Evolutionary conservation across 23 tunicate genomes (phyloP).

Genomic region (Phallusia fumigata): DNA sequence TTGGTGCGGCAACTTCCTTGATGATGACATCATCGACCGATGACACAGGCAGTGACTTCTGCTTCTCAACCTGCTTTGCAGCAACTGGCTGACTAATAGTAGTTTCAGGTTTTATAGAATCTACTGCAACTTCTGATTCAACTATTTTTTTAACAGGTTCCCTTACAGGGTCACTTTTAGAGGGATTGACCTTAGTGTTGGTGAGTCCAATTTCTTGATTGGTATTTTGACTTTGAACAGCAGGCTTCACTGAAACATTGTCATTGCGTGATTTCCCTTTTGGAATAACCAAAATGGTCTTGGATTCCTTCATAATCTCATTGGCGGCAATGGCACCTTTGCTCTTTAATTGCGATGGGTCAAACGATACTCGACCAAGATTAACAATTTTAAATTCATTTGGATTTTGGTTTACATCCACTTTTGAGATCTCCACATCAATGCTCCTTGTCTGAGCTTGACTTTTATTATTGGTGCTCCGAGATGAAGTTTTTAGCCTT

Average conservation of each 20-base stretch:
- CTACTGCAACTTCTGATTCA: too few relatives aligned
- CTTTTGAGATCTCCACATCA: neutral
- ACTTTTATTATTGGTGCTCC: neutral
- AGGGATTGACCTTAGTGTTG: neutral
- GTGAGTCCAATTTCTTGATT: too few relatives aligned
- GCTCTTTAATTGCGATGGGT: constrained; percentile 29
- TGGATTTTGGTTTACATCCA: neutral
- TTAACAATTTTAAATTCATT: constrained; percentile 26
- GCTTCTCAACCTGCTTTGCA: neutral
- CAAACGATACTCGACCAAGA: constrained; percentile 44
- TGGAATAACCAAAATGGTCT: constrained; percentile 39
- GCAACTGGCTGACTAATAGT: neutral
- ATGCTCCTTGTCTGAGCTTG: neutral
- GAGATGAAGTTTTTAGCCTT: neutral
- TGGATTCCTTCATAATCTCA: constrained; percentile 56
- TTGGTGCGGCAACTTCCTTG: neutral
- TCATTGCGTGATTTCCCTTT: neutral
- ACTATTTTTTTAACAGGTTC: neutral
- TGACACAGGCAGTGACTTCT: constrained; percentile 5
- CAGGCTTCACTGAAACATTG: neutral
- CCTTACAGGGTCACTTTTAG: neutral
- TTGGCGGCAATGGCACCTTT: constrained; percentile 47
- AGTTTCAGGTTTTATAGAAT: neutral
- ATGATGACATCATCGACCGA: constrained; percentile 17
- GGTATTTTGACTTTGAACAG: neutral